These are phyloP conservation scores for Geotria australis DNA, from an alignment of 2,797 vertebrate species.

Conservation along the genomic window DNA sequence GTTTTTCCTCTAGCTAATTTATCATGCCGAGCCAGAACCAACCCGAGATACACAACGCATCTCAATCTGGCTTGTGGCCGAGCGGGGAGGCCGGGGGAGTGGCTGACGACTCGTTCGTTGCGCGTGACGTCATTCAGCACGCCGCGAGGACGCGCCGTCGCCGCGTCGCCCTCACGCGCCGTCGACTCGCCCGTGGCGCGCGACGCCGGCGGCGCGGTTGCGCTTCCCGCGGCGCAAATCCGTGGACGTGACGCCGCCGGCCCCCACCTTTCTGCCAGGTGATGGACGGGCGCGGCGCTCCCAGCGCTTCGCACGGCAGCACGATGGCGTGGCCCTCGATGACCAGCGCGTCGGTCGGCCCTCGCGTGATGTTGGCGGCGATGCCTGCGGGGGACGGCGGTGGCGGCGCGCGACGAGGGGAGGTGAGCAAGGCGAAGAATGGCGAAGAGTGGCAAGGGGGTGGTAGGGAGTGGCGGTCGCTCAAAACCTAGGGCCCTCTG, in stretches of 20 bases:
- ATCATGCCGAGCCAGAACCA: too few species aligned
- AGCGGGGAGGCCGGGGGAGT: neutral
- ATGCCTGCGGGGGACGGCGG: constrained; percentile 25
- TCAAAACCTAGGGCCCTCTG: too few species aligned
- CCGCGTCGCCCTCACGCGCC: neutral
- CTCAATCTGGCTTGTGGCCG: too few species aligned
- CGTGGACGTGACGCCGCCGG: too few species aligned
- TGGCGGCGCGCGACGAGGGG: too few species aligned
- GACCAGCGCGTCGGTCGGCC: constrained; percentile 73
- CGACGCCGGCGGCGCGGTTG: too few species aligned
- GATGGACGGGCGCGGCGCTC: constrained; percentile 67
- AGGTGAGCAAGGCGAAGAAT: neutral
- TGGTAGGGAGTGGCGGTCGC: neutral
- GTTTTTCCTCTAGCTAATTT: too few species aligned
- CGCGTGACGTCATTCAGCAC: neutral
- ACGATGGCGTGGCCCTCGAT: constrained; percentile 75
- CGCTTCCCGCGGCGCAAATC: too few species aligned
- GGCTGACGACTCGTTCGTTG: rapidly evolving
- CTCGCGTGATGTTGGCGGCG: constrained; percentile 77
- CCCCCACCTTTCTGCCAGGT: constrained; percentile 78
- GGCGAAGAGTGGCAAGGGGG: neutral
- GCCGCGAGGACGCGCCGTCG: neutral
- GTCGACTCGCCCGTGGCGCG: too few species aligned
- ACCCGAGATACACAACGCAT: too few species aligned
- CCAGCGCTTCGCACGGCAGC: constrained; percentile 68